phyloP scores from a whole-genome alignment of 2,888 invertebrate genomes.

The Lagria hirta region DNA sequence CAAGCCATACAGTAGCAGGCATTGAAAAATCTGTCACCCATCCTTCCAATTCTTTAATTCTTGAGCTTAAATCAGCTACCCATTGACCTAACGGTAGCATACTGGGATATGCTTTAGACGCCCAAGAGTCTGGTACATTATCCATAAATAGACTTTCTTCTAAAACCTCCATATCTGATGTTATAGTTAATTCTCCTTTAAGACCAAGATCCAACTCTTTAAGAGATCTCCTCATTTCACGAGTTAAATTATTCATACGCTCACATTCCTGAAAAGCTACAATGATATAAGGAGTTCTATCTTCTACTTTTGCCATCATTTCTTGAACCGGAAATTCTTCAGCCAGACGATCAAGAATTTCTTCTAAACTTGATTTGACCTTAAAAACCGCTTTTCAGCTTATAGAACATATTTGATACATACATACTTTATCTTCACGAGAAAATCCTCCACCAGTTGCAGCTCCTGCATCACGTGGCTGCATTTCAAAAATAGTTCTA shows the following conservation, averaged over 20 bases:
- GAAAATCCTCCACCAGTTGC: slow-evolving; percentile 69
- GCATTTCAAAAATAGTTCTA: slow-evolving; percentile 83
- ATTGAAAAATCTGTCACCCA: slow-evolving; percentile 89
- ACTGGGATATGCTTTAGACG: slow-evolving; percentile 85
- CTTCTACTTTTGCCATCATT: slow-evolving; percentile 83
- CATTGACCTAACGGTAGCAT: slow-evolving; percentile 78
- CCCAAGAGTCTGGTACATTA: slow-evolving; percentile 84
- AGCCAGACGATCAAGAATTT: slow-evolving; percentile 84
- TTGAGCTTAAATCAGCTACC: slow-evolving; percentile 78
- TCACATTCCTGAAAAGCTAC: slow-evolving; percentile 94
- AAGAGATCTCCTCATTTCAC: slow-evolving; percentile 78
- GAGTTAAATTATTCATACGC: slow-evolving; percentile 86
- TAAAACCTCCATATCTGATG: slow-evolving; percentile 86
- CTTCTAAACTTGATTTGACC: slow-evolving; percentile 77
- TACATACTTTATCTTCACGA: slow-evolving; percentile 78
- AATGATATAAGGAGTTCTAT: slow-evolving; percentile 86
- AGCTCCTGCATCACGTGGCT: slow-evolving; percentile 79
- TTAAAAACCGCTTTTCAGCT: slow-evolving; percentile 42
- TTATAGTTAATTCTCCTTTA: slow-evolving; percentile 82
- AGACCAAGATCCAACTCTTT: slow-evolving; percentile 66
- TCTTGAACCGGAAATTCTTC: slow-evolving; percentile 86
- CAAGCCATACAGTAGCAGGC: slow-evolving; percentile 88
- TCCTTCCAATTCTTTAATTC: slow-evolving; percentile 78
- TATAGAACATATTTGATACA: slow-evolving; percentile 2
- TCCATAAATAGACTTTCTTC: slow-evolving; percentile 88